These are phyloP conservation scores for Achatina immaculata DNA, from an alignment of 1,140 invertebrate species.

Conservation along the genomic window DNA sequence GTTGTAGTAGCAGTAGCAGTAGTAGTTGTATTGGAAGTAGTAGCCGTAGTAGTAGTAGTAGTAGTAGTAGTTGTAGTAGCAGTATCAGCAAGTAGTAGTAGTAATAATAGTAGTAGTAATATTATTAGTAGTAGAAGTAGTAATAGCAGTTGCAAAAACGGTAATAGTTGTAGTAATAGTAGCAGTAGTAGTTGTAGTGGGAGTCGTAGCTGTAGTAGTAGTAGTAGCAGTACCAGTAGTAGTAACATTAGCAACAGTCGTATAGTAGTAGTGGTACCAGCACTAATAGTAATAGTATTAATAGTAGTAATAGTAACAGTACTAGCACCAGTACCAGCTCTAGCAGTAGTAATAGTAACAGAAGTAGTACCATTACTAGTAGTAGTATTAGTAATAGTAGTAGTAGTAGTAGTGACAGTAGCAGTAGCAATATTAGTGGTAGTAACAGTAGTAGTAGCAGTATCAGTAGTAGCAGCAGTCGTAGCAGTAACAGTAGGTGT, in stretches of 20 bases:
- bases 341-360: not conserved
- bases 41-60: not conserved
- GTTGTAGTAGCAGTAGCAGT: not conserved
- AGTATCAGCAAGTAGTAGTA: not conserved
- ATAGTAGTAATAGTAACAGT: not conserved
- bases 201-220: not conserved
- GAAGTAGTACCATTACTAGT: not conserved
- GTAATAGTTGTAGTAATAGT: not conserved
- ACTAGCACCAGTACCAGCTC: not conserved
- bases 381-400: not conserved
- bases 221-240: not conserved
- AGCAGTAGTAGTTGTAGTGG: not conserved
- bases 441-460: not conserved
- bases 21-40: not conserved
- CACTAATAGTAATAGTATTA: not conserved
- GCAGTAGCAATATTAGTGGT: not conserved
- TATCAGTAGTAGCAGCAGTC: not conserved
- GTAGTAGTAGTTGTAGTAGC: not conserved
- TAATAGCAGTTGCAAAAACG: not conserved
- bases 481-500: not conserved
- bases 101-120: constrained; percentile 2
- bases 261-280: not conserved
- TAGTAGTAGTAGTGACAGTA: not conserved
- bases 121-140: not conserved
- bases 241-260: not conserved